These are phyloP conservation scores for Dione vanillae DNA, from an alignment of 2,888 invertebrate genomes.

Conservation along the genomic window DNA sequence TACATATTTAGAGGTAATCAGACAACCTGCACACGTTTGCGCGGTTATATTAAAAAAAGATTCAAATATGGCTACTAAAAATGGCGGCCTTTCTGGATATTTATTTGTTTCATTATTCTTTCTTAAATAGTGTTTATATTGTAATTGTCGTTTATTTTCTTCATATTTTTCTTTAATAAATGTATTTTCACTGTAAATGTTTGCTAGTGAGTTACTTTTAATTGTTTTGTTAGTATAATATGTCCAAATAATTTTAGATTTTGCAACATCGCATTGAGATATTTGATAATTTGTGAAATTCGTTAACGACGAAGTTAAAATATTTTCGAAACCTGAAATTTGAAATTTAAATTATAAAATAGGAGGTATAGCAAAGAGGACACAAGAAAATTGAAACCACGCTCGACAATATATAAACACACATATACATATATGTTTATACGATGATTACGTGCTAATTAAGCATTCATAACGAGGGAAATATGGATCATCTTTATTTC, in stretches of 20 bases:
- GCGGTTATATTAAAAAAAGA: constrained; percentile 60
- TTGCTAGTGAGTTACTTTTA: neutral
- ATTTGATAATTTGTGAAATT: constrained; percentile 10
- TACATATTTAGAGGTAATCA: constrained; percentile 57
- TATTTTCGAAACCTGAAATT: constrained; percentile 43
- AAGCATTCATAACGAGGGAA: no score
- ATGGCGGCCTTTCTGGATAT: constrained; percentile 10
- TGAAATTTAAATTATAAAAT: constrained; percentile 2
- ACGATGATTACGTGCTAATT: no score
- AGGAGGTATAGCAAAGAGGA: no score
- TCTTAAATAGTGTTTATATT: neutral
- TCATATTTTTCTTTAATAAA: neutral
- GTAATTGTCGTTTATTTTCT: neutral
- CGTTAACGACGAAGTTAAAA: constrained; percentile 34
- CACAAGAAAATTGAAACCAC: no score
- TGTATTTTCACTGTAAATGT: neutral
- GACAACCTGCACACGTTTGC: constrained; percentile 61
- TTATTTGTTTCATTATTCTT: neutral
- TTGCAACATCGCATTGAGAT: constrained; percentile 47
- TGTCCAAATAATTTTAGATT: constrained; percentile 45
- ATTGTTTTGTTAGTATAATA: constrained; percentile 12
- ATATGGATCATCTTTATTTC: no score
- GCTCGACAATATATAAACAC: no score
- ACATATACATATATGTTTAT: no score
- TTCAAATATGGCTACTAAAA: constrained; percentile 62